Conservation (phyloP, 1,140 invertebrate species). For the Oncopodura yosiiana region DNA sequence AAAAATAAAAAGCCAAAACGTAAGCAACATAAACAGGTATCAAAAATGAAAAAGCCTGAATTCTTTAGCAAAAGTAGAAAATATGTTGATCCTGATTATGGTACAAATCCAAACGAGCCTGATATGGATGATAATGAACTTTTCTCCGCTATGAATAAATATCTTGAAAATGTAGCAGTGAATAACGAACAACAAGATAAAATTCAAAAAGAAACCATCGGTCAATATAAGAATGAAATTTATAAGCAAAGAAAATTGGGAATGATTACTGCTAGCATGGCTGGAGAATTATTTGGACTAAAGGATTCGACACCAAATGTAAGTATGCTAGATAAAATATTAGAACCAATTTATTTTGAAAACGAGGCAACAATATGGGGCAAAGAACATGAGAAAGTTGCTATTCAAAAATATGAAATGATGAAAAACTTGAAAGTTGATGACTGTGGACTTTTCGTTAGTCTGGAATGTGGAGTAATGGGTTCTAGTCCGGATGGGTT, state of each 20-base stretch:
- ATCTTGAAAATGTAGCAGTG: not conserved
- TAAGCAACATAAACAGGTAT: too few relatives aligned
- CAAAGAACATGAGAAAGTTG: not conserved
- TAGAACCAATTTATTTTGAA: not conserved
- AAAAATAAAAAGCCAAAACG: too few relatives aligned
- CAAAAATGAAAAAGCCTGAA: not conserved
- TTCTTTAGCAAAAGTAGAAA: not conserved
- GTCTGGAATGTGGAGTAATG: slow-evolving; percentile 37
- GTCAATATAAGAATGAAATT: not conserved
- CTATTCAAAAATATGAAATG: slow-evolving; percentile 1
- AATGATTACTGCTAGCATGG: slow-evolving; percentile 2
- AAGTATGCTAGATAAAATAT: not conserved
- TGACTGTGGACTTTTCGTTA: slow-evolving; percentile 40
- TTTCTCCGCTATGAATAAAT: too few relatives aligned
- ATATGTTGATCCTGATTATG: slow-evolving; percentile 2
- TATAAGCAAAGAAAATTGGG: not conserved
- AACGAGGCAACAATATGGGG: slow-evolving; percentile 1
- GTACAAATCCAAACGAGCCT: not conserved
- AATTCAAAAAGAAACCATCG: not conserved
- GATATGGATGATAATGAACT: not conserved
- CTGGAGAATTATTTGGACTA: not conserved
- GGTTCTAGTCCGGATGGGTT: slow-evolving; percentile 42
- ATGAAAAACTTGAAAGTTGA: slow-evolving; percentile 28
- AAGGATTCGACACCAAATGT: slow-evolving; percentile 2
- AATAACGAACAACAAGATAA: not conserved